These are phyloP conservation scores for Suillia variegata DNA, from an alignment of 2,888 invertebrate species.

Conservation along the genomic window DNA sequence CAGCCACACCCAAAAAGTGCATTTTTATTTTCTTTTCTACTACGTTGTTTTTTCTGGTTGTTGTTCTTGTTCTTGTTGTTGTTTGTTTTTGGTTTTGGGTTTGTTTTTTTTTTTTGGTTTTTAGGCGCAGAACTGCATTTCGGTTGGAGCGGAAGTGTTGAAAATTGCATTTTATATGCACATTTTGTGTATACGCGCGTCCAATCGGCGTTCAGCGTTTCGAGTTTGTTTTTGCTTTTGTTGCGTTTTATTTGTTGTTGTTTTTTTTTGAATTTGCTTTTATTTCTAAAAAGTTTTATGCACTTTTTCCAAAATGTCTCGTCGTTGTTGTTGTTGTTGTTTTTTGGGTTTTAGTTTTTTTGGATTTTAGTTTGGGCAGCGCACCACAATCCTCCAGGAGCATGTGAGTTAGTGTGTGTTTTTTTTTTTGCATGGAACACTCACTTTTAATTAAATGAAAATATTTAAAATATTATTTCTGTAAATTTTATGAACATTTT, in stretches of 20 bases:
- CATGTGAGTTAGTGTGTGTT: no score
- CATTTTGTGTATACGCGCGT: constrained; percentile 49
- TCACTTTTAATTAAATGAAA: no score
- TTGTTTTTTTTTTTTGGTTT: constrained; percentile 25
- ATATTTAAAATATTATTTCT: no score
- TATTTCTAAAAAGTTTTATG: constrained; percentile 6
- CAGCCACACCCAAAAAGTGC: constrained; percentile 56
- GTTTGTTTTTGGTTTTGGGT: constrained; percentile 24
- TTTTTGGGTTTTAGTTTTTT: no score
- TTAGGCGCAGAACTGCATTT: constrained; percentile 45
- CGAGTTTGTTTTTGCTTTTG: constrained; percentile 12
- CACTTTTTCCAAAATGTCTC: constrained; percentile 2
- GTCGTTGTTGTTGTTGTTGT: no score
- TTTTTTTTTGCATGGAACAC: no score
- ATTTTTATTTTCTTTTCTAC: constrained; percentile 45
- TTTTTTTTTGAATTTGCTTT: background rate
- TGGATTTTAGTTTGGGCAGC: no score
- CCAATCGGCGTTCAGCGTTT: constrained; percentile 40
- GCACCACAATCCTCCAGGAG: no score
- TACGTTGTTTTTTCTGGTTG: constrained; percentile 26
- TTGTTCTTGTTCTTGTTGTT: constrained; percentile 24
- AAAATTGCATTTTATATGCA: constrained; percentile 58
- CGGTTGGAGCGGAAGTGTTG: constrained; percentile 45
- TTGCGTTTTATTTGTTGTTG: background rate
- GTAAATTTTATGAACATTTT: no score